phyloP scores from a whole-genome alignment of 2,113 vertebrate species.

The Chamaea fasciata region DNA sequence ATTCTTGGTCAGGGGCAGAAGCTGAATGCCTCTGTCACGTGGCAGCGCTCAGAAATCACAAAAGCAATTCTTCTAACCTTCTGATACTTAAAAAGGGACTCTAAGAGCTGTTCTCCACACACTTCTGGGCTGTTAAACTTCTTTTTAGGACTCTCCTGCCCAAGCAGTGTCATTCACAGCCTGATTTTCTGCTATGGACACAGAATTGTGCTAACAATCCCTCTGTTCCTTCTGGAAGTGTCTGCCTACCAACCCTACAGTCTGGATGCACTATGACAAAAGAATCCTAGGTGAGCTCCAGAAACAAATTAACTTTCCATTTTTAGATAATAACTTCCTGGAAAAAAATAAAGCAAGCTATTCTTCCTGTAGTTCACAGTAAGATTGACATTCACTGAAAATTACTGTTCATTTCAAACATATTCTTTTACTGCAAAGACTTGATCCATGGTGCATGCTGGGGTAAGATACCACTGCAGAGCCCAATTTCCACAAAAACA shows the following conservation, averaged over 20 bases:
- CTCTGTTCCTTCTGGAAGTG: neutral
- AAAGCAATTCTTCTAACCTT: neutral
- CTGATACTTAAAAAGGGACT: neutral
- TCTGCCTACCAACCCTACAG: neutral
- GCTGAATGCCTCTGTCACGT: neutral
- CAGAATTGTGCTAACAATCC: neutral
- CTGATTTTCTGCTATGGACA: neutral
- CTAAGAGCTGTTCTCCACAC: neutral
- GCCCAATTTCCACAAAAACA: neutral
- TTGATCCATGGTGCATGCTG: neutral
- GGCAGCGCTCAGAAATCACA: neutral
- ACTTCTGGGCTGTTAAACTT: neutral
- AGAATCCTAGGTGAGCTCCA: conserved; percentile 2
- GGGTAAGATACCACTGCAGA: neutral
- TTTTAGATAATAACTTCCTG: conserved; percentile 4
- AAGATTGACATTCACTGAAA: neutral
- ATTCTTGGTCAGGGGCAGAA: conserved; percentile 4
- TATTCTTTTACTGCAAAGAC: neutral
- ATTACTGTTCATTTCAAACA: neutral
- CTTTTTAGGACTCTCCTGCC: neutral
- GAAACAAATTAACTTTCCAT: conserved; percentile 21
- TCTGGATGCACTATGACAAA: neutral
- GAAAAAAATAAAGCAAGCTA: neutral
- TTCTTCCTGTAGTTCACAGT: neutral
- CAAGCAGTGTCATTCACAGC: neutral